Evolutionary conservation across 2,797 vertebrate genomes (phyloP), one percentile per base, ranked within the genome.

Genomic region (Rhinichthys osculus): DNA sequence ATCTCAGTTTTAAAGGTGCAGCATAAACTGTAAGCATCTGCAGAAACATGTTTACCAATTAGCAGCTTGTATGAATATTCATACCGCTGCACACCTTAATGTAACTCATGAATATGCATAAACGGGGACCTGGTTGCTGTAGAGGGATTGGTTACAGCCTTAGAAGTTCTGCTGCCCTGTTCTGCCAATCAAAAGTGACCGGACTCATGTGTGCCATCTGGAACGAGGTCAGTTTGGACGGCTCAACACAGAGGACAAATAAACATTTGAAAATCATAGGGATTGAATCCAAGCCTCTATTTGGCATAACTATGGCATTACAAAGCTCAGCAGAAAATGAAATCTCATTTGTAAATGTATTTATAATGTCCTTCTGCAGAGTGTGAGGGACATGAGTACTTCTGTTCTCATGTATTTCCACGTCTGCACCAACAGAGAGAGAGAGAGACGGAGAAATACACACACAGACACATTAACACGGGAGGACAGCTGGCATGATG

Each of bases 101-200:
- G 87, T 83, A 82, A 78, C 83, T 85, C 38, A 86, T 92, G 91
- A 90, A 93, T 93, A 94, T 93, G 88, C 89, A 94, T 90, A 78
- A 89, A 83, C 40, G 78, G 81, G 80, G 88, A 44, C 33, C 83
- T 67, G 69, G 79, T 83, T 84, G 82, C 78, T 86, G 77, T 54
- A 3, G 33, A 88, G 82, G 73, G 86, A 88, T 87, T 89, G 33
- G 81, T 86, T 86, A 77, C 77, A 83, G 38, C 66, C 62, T 54
- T 83, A 40, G 33, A 83, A 52, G 62, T 72, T 87, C 70, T 13
- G 52, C 42, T 72, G 38, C 84, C 64, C 67, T 30, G 47, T 38
- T 42, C 59, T 82, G 90, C 84, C 90, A 88, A 73, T 90, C 88
- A 89, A 19, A 82, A 86, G 82, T 67, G 66, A 59, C 30, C 30